Evolutionary conservation across 2,888 invertebrate genomes (phyloP), one percentile per base, ranked within the genome.

Genomic region (Leucophora obtusa): DNA sequence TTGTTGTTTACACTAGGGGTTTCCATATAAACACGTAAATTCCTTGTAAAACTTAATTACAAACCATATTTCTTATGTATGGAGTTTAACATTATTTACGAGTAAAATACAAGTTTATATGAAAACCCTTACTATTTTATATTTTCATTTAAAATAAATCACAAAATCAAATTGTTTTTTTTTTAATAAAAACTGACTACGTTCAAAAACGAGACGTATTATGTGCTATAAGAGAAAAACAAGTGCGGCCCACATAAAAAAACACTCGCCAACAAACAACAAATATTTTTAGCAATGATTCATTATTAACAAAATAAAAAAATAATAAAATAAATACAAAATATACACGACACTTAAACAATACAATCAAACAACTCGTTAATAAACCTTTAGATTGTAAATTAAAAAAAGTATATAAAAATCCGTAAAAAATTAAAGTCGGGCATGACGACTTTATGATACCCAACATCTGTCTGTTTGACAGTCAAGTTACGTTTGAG

Each of bases 271-370:
- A 81, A 69, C 69, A 75, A 73, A 63, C 53, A 79, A 74, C 59
- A 72, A 72, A 81, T 77, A 77, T 77, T 81, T 81, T 82, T 69
- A 83, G 78, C 65, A 76, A 84, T 83, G 86, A 87, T 84, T 87
- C 78, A 82, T 60, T 68, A 33, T 54, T 51, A 74, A 56, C 69
- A 77, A 81, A 50, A 47, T 21, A 43, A 35, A n/a, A n/a, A 43
- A 33, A 50, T 54, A 68, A 47, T 38, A 28, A 28, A 33, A 58
- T n/a, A 58, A 28, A 33, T 14, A 58, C 17, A 50, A 63, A 50
- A 51, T 33, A 18, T 59, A 59, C 28, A 56, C n/a, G 24, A 28
- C 21, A 51, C 28, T 17, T 33, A 62, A 28, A 33, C 10, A 35
- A n/a, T 10, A 38, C 35, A 51, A 35, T 15, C n/a, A 65, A 51